Evolutionary conservation across 2,797 vertebrate genomes (phyloP).

Genomic region (Alfaro cultratus): DNA sequence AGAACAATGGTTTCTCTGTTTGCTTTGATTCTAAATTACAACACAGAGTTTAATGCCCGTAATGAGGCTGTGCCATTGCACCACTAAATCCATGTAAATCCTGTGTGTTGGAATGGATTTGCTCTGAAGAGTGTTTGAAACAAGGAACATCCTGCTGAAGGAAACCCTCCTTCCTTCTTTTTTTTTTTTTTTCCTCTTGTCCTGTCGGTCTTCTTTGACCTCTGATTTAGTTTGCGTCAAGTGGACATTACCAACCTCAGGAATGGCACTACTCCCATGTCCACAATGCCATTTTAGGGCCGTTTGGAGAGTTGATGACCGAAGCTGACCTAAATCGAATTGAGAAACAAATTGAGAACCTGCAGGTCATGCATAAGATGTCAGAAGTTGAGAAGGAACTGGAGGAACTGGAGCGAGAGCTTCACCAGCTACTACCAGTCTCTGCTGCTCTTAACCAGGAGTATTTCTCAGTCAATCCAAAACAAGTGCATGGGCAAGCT

Average conservation of each 20-base stretch:
- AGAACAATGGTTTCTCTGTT: conserved; percentile 48
- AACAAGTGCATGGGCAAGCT: conserved; percentile 87
- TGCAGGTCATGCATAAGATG: conserved; percentile 93
- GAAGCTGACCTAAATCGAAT: conserved; percentile 90
- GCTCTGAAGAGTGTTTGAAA: conserved; percentile 69
- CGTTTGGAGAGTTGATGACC: conserved; percentile 92
- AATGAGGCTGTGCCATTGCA: conserved; percentile 86
- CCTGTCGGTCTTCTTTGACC: conserved; percentile 78
- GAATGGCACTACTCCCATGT: conserved; percentile 88
- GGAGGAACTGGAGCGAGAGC: conserved; percentile 85
- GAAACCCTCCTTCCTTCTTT: conserved; percentile 79
- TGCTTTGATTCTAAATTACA: conserved; percentile 45
- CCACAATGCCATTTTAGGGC: conserved; percentile 88
- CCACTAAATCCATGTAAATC: conserved; percentile 92
- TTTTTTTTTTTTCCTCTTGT: conserved; percentile 63
- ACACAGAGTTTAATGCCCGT: conserved; percentile 40
- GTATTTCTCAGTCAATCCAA: conserved; percentile 86
- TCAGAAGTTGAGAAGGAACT: conserved; percentile 88
- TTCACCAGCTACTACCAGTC: conserved; percentile 86
- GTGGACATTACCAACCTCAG: conserved; percentile 85
- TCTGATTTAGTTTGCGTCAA: conserved; percentile 88
- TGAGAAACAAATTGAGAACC: conserved; percentile 95
- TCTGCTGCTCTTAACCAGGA: conserved; percentile 82
- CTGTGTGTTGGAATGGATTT: conserved; percentile 79
- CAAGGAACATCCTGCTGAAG: conserved; percentile 79